A percentile compares a stretch with the other conserved stretches of the same genome.
Conservation (phyloP, 2,888 invertebrate genomes). For the Drosophila monieri region DNA sequence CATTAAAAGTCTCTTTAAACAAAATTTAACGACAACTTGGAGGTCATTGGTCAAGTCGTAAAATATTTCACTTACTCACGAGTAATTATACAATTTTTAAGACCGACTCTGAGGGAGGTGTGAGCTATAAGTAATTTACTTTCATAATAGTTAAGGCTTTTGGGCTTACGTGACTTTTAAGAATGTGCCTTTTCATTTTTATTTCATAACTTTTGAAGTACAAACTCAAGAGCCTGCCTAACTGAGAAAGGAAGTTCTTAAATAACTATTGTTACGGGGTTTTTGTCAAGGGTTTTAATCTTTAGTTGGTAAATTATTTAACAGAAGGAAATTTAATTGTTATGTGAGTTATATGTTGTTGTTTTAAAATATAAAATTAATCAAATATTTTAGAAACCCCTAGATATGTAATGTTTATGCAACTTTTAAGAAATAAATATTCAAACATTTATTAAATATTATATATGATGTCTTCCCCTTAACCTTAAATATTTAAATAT, state of each 20-base stretch:
- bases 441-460: neutral
- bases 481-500: neutral
- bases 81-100: neutral
- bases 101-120: neutral
- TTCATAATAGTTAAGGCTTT: neutral
- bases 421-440: too few relatives aligned
- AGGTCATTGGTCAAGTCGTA: neutral
- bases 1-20: neutral
- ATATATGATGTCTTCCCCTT: neutral
- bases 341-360: too few relatives aligned
- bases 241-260: neutral
- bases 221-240: neutral
- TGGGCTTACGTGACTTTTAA: conserved; percentile 1
- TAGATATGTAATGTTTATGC: too few relatives aligned
- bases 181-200: neutral
- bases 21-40: neutral
- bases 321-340: neutral
- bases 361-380: too few relatives aligned
- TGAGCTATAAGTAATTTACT: neutral
- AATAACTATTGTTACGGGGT: neutral
- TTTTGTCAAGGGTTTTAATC: neutral
- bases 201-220: neutral
- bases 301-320: neutral
- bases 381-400: too few relatives aligned
- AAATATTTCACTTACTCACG: neutral